Base-by-base conservation (phyloP, 2,888 invertebrate genomes). In the Plebejus argus region DNA sequence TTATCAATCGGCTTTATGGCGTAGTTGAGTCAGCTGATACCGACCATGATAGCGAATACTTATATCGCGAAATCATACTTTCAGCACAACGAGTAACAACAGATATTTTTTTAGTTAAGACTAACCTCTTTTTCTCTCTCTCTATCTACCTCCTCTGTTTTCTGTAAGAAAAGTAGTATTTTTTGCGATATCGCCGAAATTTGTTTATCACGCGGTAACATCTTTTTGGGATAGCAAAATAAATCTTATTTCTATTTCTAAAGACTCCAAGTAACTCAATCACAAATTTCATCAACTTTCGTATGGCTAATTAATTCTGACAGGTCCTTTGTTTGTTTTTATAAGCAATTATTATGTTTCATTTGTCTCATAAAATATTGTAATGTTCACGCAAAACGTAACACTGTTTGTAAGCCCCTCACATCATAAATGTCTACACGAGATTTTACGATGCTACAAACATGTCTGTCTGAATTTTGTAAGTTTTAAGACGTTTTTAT, bases 21-120 rank as follows among this genome's bases (percentile, higher is more conserved):
- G 74, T 53, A 53, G 7, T 74, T 74, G 53, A 74, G 45, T 72
- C 72, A 74, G 74, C 74, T 74, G 74, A 74, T 74, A 72, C 71
- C 45, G 71, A 45, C 71, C 15, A 49, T 23, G 71, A 74, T 53
- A 74, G 49, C 74, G 71, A 39, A 71, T 39, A 70, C 70, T n/a
- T n/a, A n/a, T n/a, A 35, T 74, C 49, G 74, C 49, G 49, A 72
- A 49, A 72, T 23, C 23, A 23, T 23, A 72, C 4, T 49, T 53
- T 53, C 23, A 15, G 49, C 74, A 53, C 7, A 18, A 74, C 39
- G 20, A 71, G 3, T 18, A n/a, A 35, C 71, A 20, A 39, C 45
- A 45, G 3, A 10, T 45, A 45, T 45, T 45, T 39, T 39, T 45
- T 45, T 28, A 45, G 10, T 45, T 12, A 12, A 10, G 12, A 0